Conservation (phyloP, 2,888 invertebrate species). For the Aphodius sticticus region DNA sequence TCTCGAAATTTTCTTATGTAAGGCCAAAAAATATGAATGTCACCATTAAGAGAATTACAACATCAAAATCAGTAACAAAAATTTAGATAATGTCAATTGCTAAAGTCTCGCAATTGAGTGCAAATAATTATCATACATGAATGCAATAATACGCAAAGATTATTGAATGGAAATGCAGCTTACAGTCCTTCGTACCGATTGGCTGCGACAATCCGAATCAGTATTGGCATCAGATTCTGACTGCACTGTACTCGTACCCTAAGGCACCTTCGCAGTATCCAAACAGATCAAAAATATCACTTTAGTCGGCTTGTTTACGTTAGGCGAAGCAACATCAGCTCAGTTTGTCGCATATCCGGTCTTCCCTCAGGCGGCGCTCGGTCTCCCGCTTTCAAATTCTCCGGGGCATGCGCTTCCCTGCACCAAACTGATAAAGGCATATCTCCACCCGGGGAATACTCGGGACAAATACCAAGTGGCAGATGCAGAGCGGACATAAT, state of each 20-base stretch:
- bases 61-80: no score
- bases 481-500: neutral
- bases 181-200: no score
- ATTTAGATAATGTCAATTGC: no score
- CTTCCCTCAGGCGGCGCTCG: neutral
- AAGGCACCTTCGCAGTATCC: neutral
- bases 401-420: neutral
- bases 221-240: neutral
- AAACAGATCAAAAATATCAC: neutral
- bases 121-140: no score
- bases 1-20: no score
- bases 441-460: neutral
- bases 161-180: no score
- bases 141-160: no score
- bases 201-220: no score
- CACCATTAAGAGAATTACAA: no score
- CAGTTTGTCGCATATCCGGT: neutral
- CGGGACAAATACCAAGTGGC: neutral
- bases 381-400: neutral
- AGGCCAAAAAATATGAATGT: no score
- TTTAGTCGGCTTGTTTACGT: neutral
- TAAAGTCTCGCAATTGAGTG: no score
- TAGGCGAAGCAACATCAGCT: neutral
- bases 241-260: neutral
- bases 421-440: neutral